Evolutionary conservation across 2,888 invertebrate genomes (phyloP), one percentile per base, ranked within the genome.

Genomic region (Phrixothrix hirtus): DNA sequence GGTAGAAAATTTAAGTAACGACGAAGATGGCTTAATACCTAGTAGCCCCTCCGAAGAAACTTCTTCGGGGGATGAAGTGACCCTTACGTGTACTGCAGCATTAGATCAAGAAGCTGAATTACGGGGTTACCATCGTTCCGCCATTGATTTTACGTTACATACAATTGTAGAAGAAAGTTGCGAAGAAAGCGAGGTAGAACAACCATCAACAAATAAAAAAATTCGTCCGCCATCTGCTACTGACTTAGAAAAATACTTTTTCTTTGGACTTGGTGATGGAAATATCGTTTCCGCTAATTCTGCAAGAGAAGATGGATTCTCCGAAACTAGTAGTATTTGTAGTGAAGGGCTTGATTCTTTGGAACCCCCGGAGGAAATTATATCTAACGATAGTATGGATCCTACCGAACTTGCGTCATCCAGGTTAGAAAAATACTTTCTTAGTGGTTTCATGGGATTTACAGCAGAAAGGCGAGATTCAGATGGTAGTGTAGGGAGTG

Each of bases 101-200:
- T 63, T 71, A 11, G 87, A 90, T 65, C 82, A 90, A 2, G 89
- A 92, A 66, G 91, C 91, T 55, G 92, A 92, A 57, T 79, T 91
- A 32, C 80, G 90, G 2, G 87, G 86, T n/a, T 92, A 91, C 70
- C 88, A 90, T 70, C 83, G 91, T 42, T 83, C 88, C 47, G 86
- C 87, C 1, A 86, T 93, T 67, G 92, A 94, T 76, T 92, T 93
- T 71, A 93, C 93, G 1, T 78, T 95, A 57, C 94, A 95, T 70
- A 95, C 95, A 1, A 95, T 95, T 62, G 88, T 93, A 16, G 95
- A 95, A 77, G 95, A 95, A 76, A 93, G 92, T 67, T 94, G 94
- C 74, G 94, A 95, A 77, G 95, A 95, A 75, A 93, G 93, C 74
- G 92, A 92, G 75, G 83, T 88, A 55, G 91, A 91, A 66, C 85